Evolutionary conservation across 2,888 invertebrate genomes (phyloP).

Genomic region (Philopedon plagiatum): DNA sequence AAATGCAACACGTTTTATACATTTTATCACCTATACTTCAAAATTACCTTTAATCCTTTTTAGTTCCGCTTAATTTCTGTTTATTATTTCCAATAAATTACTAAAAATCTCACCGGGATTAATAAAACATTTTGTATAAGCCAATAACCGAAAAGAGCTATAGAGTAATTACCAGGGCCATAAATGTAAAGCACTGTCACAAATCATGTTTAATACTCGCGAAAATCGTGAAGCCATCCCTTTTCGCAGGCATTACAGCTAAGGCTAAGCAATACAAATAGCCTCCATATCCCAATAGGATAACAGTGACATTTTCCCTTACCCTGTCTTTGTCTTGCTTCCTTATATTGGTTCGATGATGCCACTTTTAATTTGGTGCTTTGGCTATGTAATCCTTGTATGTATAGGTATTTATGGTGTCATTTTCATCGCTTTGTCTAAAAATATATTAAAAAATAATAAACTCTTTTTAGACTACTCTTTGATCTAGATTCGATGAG

Average conservation of each 20-base stretch:
- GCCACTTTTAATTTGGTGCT: constrained; percentile 18
- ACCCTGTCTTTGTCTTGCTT: constrained; percentile 48
- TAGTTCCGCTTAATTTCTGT: neutral
- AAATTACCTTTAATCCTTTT: too few relatives aligned
- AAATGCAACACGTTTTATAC: too few relatives aligned
- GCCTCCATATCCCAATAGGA: constrained; percentile 66
- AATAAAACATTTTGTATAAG: constrained; percentile 28
- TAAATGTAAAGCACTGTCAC: constrained; percentile 64
- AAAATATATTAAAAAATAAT: too few relatives aligned
- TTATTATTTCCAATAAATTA: constrained; percentile 15
- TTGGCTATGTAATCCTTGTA: neutral
- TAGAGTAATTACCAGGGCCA: constrained; percentile 60
- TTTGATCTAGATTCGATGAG: too few relatives aligned
- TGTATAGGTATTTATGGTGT: too few relatives aligned
- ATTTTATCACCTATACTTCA: too few relatives aligned
- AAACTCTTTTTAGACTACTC: too few relatives aligned
- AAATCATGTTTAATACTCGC: constrained; percentile 69
- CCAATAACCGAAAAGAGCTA: constrained; percentile 40
- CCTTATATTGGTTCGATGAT: constrained; percentile 32
- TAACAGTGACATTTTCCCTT: constrained; percentile 53
- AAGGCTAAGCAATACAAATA: constrained; percentile 72
- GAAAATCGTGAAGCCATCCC: constrained; percentile 69
- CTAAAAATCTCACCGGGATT: constrained; percentile 28
- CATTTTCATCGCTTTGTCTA: too few relatives aligned
- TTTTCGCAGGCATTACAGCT: constrained; percentile 70